Evolutionary conservation across 2,888 invertebrate genomes (phyloP).

Genomic region (Drosophila ochracea): DNA sequence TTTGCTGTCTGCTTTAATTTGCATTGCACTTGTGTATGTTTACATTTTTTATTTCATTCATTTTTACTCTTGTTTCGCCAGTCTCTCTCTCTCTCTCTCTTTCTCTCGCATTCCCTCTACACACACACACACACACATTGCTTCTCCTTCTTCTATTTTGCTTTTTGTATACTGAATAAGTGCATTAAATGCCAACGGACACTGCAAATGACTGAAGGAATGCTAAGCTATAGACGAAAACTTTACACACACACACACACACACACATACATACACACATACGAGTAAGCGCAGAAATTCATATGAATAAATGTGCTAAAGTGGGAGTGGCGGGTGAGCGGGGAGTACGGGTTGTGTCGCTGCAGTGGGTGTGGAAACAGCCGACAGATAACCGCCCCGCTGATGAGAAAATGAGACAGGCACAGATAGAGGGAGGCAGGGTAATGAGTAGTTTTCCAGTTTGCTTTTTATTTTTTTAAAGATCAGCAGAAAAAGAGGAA

Average conservation of each 20-base stretch:
- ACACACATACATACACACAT: neutral
- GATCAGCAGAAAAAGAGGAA: neutral
- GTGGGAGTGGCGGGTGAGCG: constrained; percentile 11
- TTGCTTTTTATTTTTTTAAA: neutral
- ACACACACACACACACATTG: neutral
- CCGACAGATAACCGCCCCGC: neutral
- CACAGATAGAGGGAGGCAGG: neutral
- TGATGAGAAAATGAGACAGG: neutral
- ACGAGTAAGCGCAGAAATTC: constrained; percentile 21
- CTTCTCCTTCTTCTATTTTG: constrained; percentile 23
- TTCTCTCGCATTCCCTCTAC: neutral
- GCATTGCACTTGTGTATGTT: constrained; percentile 82
- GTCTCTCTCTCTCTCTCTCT: neutral
- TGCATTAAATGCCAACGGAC: constrained; percentile 78
- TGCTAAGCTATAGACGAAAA: constrained; percentile 61
- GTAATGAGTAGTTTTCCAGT: neutral
- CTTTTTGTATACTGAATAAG: constrained; percentile 74
- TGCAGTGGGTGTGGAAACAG: constrained; percentile 1
- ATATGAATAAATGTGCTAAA: constrained; percentile 50
- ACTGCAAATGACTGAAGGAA: constrained; percentile 75
- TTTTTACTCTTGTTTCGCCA: constrained; percentile 75
- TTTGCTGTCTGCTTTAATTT: constrained; percentile 81
- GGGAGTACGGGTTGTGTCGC: constrained; percentile 16
- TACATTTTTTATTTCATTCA: constrained; percentile 82
- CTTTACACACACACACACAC: constrained; percentile 11